A percentile compares a stretch with the other conserved stretches of the same genome.
Evolutionary conservation across 2,113 vertebrate species (phyloP).

Genomic region (Lepisosteus oculatus): DNA sequence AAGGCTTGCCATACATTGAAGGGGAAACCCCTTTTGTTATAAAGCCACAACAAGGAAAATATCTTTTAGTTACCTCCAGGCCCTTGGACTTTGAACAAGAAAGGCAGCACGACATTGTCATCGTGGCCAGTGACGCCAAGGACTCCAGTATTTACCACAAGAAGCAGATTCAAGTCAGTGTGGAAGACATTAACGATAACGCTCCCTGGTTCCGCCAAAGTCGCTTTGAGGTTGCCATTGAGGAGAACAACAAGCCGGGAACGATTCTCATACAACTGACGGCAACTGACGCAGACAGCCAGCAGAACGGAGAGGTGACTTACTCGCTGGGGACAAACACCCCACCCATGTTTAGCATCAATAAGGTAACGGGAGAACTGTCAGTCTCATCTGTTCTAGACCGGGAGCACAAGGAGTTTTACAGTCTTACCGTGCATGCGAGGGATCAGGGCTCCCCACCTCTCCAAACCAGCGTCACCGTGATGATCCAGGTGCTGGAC

Average conservation of each 20-base stretch:
- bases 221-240: conserved; percentile 48
- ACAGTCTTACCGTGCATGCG: conserved; percentile 57
- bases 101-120: conserved; percentile 51
- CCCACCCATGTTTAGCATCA: conserved; percentile 50
- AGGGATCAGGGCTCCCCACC: conserved; percentile 56
- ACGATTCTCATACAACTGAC: conserved; percentile 44
- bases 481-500: conserved; percentile 56
- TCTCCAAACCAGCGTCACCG: conserved; percentile 41
- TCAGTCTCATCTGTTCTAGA: conserved; percentile 52
- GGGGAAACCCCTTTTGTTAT: conserved; percentile 58
- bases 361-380: conserved; percentile 50
- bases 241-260: conserved; percentile 62
- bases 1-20: conserved; percentile 54
- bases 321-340: conserved; percentile 46
- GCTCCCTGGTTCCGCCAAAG: conserved; percentile 51
- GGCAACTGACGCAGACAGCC: conserved; percentile 59
- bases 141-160: conserved; percentile 22
- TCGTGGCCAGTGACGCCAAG: conserved; percentile 38
- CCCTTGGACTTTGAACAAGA: conserved; percentile 62
- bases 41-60: conserved; percentile 59
- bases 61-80: conserved; percentile 68
- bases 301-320: conserved; percentile 50
- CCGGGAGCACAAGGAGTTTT: conserved; percentile 51
- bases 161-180: conserved; percentile 46
- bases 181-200: conserved; percentile 68